Evolutionary conservation across 2,888 invertebrate species (phyloP).

Genomic region (Teleiodes luculella): DNA sequence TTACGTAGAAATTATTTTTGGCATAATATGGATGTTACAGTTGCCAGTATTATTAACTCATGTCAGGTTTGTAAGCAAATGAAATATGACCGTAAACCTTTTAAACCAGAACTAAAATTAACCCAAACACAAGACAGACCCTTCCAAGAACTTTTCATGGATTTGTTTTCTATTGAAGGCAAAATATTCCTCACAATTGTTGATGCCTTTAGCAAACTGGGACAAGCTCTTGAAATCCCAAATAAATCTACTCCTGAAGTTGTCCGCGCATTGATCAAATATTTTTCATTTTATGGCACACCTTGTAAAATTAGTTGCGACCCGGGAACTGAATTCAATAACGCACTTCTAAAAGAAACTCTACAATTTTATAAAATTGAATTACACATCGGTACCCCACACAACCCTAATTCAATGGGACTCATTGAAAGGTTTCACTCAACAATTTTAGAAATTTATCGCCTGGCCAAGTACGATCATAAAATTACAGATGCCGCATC

Average conservation of each 20-base stretch:
- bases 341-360: constrained; percentile 20
- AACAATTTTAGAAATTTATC: constrained; percentile 21
- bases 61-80: constrained; percentile 19
- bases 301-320: constrained; percentile 11
- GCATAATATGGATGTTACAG: constrained; percentile 25
- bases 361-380: constrained; percentile 23
- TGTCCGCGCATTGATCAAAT: constrained; percentile 20
- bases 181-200: constrained; percentile 21
- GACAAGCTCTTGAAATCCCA: constrained; percentile 20
- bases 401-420: constrained; percentile 29
- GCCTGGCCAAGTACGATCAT: constrained; percentile 23
- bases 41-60: constrained; percentile 19
- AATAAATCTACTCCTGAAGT: constrained; percentile 21
- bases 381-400: no score
- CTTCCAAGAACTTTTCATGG: constrained; percentile 21
- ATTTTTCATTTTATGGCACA: constrained; percentile 18
- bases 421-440: constrained; percentile 25
- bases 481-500: constrained; percentile 10
- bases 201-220: constrained; percentile 26
- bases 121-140: constrained; percentile 14
- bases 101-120: constrained; percentile 13
- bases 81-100: constrained; percentile 23
- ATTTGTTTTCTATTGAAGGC: constrained; percentile 21
- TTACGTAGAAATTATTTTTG: constrained; percentile 26
- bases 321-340: constrained; percentile 14